phyloP scores from a whole-genome alignment of 37 sponge, comb jelly and placozoan genomes.

The Hexactinellida sp. region DNA sequence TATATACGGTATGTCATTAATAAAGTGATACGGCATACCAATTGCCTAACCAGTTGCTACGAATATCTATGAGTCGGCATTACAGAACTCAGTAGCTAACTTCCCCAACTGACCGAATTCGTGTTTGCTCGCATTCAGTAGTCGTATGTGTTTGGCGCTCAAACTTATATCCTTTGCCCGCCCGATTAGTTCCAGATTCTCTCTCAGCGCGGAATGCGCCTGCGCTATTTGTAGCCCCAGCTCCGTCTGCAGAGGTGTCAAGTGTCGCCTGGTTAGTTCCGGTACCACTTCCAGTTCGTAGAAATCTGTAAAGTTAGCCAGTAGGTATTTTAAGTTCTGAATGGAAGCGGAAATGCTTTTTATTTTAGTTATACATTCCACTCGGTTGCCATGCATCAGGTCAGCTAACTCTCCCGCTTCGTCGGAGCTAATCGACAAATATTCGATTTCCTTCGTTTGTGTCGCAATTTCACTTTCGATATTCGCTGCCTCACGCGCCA shows the following conservation, averaged over 20 bases:
- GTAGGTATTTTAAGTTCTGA: neutral
- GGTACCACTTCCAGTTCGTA: neutral
- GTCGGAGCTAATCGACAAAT: neutral
- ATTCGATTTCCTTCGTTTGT: neutral
- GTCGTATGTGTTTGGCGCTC: neutral
- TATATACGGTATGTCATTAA: too few species aligned
- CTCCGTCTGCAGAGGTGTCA: neutral
- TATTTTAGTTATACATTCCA: neutral
- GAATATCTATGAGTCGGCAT: too few species aligned
- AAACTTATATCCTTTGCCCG: neutral
- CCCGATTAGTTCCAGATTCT: neutral
- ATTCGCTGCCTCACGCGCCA: neutral
- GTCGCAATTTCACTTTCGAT: neutral
- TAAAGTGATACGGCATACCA: too few species aligned
- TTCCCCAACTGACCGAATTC: neutral
- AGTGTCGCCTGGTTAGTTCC: neutral
- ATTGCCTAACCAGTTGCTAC: too few species aligned
- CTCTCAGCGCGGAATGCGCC: neutral
- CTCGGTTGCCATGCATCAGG: neutral
- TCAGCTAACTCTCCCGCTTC: neutral
- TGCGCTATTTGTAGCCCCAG: neutral
- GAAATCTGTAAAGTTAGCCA: slow-evolving; percentile 4
- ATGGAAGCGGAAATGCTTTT: neutral
- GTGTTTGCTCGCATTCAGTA: neutral
- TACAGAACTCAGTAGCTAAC: neutral